phyloP scores from a whole-genome alignment of 2,797 vertebrate species.

The Lutra lutra region DNA sequence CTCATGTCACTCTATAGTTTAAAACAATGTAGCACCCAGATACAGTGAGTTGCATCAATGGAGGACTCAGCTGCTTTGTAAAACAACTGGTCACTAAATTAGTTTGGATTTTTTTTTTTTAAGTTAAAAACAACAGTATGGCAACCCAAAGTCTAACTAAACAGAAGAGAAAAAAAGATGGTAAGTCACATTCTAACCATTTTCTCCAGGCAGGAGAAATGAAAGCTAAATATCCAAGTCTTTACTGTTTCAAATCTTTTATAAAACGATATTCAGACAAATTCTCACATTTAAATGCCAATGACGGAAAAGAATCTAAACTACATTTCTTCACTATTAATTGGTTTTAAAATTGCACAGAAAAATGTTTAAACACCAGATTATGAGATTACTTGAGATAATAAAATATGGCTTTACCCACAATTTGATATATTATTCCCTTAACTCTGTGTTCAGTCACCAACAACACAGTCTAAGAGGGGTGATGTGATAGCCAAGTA shows the following conservation, averaged over 20 bases:
- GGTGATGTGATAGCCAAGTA: background rate
- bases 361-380: background rate
- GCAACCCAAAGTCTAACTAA: background rate
- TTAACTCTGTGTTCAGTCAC: background rate
- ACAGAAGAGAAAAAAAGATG: background rate
- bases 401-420: background rate
- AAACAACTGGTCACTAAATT: background rate
- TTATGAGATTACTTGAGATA: background rate
- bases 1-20: background rate
- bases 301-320: background rate
- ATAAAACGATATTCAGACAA: background rate
- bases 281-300: background rate
- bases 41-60: background rate
- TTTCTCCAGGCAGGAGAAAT: background rate
- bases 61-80: background rate
- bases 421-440: background rate
- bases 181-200: background rate
- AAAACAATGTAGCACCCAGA: background rate
- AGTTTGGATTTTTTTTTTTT: conserved; percentile 24
- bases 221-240: background rate
- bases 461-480: background rate
- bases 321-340: background rate
- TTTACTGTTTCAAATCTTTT: background rate
- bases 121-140: background rate
- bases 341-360: background rate